phyloP scores from a whole-genome alignment of 2,113 vertebrate genomes.

The Antechinus stuartii region DNA sequence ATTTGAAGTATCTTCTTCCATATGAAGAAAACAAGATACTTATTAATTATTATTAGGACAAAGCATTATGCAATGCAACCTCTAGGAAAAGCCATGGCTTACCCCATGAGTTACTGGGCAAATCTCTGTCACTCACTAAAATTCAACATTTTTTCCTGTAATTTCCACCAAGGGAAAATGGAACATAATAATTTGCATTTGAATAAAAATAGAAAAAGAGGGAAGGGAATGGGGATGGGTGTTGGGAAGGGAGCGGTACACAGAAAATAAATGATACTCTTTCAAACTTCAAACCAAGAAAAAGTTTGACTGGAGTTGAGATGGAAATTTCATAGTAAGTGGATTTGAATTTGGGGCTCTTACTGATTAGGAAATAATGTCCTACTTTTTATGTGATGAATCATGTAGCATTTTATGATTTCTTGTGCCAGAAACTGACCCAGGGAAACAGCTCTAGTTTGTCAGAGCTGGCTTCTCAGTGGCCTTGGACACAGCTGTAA shows the following conservation, averaged over 20 bases:
- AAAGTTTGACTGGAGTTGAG: neutral
- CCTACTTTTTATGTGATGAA: neutral
- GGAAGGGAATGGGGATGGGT: neutral
- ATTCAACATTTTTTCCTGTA: neutral
- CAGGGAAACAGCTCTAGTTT: neutral
- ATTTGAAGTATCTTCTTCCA: neutral
- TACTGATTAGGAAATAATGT: neutral
- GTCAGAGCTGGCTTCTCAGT: neutral
- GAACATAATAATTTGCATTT: neutral
- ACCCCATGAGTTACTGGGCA: neutral
- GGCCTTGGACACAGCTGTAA: slow-evolving; percentile 63
- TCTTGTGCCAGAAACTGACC: neutral
- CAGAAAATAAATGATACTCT: neutral
- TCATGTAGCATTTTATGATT: neutral
- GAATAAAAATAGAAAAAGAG: neutral
- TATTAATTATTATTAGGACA: neutral
- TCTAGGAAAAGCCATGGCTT: neutral
- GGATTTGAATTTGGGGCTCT: neutral
- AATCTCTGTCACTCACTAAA: neutral
- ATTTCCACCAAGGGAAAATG: neutral
- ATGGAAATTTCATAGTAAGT: neutral
- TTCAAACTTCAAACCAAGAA: neutral
- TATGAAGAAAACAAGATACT: neutral
- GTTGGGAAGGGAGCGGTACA: neutral
- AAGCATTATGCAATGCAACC: neutral